phyloP scores from a whole-genome alignment of 2,797 vertebrate species.

The Nasua narica region DNA sequence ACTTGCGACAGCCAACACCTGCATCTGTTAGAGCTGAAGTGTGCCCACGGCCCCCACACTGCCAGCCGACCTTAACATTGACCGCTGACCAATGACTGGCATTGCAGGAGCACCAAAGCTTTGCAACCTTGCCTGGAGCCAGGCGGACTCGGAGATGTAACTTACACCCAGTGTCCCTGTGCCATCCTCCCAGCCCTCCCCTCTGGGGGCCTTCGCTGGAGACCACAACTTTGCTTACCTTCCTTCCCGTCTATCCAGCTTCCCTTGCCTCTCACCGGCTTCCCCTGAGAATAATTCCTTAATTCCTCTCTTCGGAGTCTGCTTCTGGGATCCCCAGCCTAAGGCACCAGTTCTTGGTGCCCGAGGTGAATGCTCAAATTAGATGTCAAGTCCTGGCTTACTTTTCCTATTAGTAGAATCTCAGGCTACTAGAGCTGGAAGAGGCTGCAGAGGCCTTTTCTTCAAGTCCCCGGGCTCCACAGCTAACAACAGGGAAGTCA shows the following conservation, averaged over 20 bases:
- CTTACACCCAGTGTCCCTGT: not conserved
- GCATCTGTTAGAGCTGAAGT: not conserved
- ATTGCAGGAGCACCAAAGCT: not conserved
- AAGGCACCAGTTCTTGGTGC: not conserved
- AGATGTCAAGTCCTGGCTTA: not conserved
- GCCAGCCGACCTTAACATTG: not conserved
- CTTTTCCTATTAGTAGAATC: not conserved
- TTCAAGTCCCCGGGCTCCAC: not conserved
- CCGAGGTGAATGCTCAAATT: not conserved
- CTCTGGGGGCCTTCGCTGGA: not conserved
- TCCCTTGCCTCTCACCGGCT: not conserved
- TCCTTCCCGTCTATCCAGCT: not conserved
- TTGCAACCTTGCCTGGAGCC: not conserved
- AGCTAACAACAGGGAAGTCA: not conserved
- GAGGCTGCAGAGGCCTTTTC: not conserved
- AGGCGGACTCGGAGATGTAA: not conserved
- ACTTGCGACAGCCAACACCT: not conserved
- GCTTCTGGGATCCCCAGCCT: not conserved
- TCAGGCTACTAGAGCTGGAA: not conserved
- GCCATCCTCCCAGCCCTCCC: not conserved
- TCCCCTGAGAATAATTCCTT: not conserved
- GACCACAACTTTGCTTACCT: not conserved
- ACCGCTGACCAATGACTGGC: not conserved
- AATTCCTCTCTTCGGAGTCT: not conserved
- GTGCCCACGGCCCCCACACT: too few species aligned